Evolutionary conservation across 2,888 invertebrate genomes (phyloP).

Genomic region (Cryptosula pallasiana): DNA sequence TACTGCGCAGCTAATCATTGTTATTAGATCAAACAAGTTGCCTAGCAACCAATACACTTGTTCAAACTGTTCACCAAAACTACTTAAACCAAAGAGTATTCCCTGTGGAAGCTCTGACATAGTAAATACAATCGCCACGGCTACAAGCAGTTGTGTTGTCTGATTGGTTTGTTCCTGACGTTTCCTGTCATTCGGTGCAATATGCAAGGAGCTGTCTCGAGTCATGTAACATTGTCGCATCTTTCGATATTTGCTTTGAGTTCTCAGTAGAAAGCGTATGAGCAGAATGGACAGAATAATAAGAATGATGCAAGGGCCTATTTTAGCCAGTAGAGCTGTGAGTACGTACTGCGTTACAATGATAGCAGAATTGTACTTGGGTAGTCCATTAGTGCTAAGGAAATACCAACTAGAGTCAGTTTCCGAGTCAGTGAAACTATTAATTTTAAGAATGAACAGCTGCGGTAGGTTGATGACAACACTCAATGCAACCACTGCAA

Average conservation of each 20-base stretch:
- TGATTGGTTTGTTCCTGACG: slow-evolving; percentile 57
- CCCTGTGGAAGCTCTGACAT: slow-evolving; percentile 85
- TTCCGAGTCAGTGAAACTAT: not conserved
- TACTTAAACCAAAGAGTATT: slow-evolving; percentile 67
- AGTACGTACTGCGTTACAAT: not conserved
- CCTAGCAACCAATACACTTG: slow-evolving; percentile 59
- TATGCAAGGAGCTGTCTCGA: not conserved
- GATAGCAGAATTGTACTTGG: not conserved
- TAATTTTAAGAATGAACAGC: not conserved
- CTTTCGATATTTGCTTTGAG: not conserved
- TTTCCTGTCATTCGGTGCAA: not conserved
- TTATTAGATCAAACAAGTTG: slow-evolving; percentile 82
- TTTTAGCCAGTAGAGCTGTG: not conserved
- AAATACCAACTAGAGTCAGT: not conserved
- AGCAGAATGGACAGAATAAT: not conserved
- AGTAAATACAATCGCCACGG: slow-evolving; percentile 78
- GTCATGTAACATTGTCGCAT: not conserved
- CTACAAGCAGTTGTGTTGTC: slow-evolving; percentile 82
- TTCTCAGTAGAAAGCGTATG: not conserved
- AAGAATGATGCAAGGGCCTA: not conserved
- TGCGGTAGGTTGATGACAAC: not conserved
- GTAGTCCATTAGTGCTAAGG: not conserved
- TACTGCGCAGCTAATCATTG: slow-evolving; percentile 82
- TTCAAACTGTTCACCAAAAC: slow-evolving; percentile 66
- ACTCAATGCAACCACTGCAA: not conserved